These are phyloP conservation scores for Steatornis caripensis DNA, from an alignment of 2,113 vertebrate genomes.

Conservation along the genomic window DNA sequence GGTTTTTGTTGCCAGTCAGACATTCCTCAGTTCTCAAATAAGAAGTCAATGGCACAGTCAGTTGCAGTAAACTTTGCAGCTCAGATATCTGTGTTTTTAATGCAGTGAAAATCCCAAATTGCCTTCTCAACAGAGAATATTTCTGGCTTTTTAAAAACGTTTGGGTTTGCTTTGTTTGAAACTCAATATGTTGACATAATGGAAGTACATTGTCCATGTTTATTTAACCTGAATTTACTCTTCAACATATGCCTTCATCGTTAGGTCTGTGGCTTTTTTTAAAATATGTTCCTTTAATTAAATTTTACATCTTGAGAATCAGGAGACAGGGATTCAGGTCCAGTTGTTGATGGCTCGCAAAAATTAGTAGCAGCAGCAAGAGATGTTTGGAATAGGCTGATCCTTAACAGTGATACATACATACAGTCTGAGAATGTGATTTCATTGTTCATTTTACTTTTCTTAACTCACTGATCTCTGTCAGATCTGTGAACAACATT, in stretches of 20 bases:
- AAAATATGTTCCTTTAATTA: neutral
- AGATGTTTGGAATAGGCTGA: neutral
- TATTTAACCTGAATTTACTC: neutral
- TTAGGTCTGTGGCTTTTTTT: neutral
- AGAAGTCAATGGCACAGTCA: neutral
- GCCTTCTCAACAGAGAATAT: rapidly evolving
- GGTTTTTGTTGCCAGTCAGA: neutral
- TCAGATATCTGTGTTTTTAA: neutral
- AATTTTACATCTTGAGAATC: neutral
- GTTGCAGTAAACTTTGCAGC: neutral
- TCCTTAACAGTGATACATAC: neutral
- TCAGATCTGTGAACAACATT: neutral
- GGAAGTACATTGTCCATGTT: neutral
- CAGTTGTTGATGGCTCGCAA: neutral
- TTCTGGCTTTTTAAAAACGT: neutral
- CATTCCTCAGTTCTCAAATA: neutral
- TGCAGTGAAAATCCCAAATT: neutral
- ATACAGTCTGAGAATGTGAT: neutral
- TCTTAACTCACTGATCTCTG: neutral
- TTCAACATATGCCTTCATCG: neutral
- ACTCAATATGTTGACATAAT: neutral
- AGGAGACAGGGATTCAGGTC: neutral
- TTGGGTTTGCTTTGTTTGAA: neutral
- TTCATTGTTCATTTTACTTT: neutral
- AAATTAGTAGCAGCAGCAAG: neutral